These are phyloP conservation scores for Gnathonemus echidnorhynchus DNA, from an alignment of 2,113 vertebrate species.

Conservation along the genomic window DNA sequence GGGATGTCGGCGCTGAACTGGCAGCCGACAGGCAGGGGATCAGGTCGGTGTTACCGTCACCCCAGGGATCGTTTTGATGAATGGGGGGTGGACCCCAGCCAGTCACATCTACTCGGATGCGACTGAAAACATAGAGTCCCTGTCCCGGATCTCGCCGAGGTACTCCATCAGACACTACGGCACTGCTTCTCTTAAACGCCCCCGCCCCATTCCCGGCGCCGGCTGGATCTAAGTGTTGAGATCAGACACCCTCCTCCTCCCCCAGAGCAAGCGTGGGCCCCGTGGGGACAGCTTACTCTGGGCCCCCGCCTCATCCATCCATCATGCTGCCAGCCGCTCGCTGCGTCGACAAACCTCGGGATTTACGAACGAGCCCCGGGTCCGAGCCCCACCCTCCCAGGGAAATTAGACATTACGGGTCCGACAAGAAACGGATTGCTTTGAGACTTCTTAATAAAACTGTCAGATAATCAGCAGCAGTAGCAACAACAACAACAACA, in stretches of 20 bases:
- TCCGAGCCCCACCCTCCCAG: neutral
- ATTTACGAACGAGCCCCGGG: neutral
- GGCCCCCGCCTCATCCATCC: conserved; percentile 1
- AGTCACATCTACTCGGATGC: neutral
- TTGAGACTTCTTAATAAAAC: neutral
- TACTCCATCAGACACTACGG: conserved; percentile 17
- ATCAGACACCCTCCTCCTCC: neutral
- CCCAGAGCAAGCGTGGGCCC: neutral
- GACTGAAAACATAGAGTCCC: neutral
- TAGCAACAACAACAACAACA: neutral
- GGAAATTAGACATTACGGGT: neutral
- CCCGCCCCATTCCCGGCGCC: neutral
- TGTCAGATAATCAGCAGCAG: neutral
- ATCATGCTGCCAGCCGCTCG: conserved; percentile 8
- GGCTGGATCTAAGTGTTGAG: conserved; percentile 2
- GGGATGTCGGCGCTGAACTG: neutral
- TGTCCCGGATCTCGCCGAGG: neutral
- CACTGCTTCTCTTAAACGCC: neutral
- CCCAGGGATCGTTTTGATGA: conserved; percentile 9
- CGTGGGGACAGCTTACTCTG: neutral
- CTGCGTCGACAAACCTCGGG: neutral
- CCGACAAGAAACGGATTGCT: neutral
- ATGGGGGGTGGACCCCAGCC: neutral
- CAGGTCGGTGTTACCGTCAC: neutral
- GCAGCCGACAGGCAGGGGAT: neutral